phyloP scores from a whole-genome alignment of 2,113 vertebrate genomes.

The Regulus satrapa region DNA sequence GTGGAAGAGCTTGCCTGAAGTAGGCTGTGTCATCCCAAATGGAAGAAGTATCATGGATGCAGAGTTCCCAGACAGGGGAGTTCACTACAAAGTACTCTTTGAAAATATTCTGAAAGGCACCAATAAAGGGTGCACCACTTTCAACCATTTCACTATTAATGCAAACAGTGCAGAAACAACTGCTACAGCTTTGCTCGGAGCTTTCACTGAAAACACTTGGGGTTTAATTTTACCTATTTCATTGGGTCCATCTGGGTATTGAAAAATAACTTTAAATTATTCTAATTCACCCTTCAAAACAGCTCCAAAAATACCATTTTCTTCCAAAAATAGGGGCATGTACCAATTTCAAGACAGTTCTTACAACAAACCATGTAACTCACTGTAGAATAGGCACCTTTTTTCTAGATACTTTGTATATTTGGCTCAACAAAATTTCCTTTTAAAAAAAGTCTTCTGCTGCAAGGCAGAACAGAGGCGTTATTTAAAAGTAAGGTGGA shows the following conservation, averaged over 20 bases:
- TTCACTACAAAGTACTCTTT: neutral
- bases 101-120: neutral
- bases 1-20: neutral
- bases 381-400: neutral
- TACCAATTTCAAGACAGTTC: neutral
- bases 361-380: neutral
- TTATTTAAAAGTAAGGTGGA: neutral
- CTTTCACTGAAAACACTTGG: neutral
- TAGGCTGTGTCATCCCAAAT: neutral
- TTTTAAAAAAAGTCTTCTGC: neutral
- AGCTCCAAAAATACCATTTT: neutral
- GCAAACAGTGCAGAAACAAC: neutral
- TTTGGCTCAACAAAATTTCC: neutral
- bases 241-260: neutral
- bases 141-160: neutral
- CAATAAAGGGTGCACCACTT: neutral
- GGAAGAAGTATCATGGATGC: neutral
- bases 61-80: neutral
- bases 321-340: neutral
- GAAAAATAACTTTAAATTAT: neutral
- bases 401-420: neutral
- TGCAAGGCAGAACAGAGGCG: neutral
- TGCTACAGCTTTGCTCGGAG: neutral
- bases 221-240: neutral
- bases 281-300: neutral